Evolutionary conservation across 2,797 vertebrate species (phyloP).

Genomic region (Diceros bicornis): DNA sequence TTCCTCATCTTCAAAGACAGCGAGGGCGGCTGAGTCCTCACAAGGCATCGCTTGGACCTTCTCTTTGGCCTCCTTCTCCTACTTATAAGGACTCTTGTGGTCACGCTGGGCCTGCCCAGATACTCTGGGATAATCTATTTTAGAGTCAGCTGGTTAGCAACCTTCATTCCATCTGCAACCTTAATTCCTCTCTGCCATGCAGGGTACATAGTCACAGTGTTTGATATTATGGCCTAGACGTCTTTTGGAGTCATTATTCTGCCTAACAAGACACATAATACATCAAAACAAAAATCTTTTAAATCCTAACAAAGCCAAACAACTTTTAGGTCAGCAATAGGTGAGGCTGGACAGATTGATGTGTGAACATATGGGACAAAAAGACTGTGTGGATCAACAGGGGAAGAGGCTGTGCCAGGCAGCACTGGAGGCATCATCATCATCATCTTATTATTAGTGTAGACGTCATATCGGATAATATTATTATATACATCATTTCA

Average conservation of each 20-base stretch:
- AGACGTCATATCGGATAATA: neutral
- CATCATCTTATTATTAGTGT: too few relatives aligned
- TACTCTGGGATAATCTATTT: neutral
- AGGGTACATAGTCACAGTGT: too few relatives aligned
- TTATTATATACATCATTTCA: too few relatives aligned
- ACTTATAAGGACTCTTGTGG: neutral
- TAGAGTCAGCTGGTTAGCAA: neutral
- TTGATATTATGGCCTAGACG: neutral
- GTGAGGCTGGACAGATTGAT: neutral
- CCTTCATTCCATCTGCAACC: neutral
- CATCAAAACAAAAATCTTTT: neutral
- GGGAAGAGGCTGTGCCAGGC: neutral
- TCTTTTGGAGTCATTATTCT: neutral
- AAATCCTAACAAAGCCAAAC: neutral
- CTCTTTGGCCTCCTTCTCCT: neutral
- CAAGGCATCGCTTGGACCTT: too few relatives aligned
- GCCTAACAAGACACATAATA: neutral
- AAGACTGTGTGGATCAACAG: neutral
- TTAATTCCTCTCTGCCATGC: neutral
- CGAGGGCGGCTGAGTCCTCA: rapidly evolving
- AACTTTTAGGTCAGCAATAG: neutral
- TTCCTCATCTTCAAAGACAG: neutral
- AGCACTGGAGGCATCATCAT: too few relatives aligned
- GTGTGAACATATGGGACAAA: neutral
- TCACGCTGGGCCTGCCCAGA: neutral